A percentile compares a stretch with the other conserved stretches of the same genome.
phyloP scores from a whole-genome alignment of 2,888 invertebrate genomes.

The Cephus pulcher region DNA sequence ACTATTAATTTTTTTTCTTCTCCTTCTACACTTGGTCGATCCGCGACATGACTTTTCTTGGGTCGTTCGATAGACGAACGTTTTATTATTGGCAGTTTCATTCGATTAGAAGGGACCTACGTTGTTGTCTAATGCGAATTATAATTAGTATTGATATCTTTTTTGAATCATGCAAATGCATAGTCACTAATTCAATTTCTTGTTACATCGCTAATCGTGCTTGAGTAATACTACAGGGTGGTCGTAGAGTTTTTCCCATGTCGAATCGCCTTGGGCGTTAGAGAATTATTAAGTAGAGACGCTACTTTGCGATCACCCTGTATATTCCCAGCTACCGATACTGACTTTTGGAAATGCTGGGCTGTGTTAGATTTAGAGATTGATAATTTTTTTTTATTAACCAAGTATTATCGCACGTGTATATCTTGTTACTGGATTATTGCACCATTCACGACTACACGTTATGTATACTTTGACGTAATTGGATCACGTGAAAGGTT shows the following conservation, averaged over 20 bases:
- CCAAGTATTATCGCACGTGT: neutral
- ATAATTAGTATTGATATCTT: neutral
- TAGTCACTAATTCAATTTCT: no score
- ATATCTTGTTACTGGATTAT: neutral
- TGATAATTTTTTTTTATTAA: neutral
- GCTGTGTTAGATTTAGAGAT: neutral
- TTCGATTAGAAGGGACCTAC: neutral
- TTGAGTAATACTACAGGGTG: no score
- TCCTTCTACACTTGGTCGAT: neutral
- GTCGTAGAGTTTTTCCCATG: no score
- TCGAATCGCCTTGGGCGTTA: no score
- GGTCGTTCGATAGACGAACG: neutral
- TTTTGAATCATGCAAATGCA: neutral
- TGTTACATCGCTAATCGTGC: no score
- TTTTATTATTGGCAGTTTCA: neutral
- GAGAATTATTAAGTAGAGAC: no score
- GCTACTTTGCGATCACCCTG: no score
- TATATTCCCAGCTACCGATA: neutral
- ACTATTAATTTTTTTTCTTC: slow-evolving; percentile 15
- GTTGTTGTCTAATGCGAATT: neutral
- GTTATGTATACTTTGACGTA: neutral
- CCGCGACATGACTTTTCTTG: neutral
- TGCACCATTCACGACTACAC: neutral
- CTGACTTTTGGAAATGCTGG: neutral
- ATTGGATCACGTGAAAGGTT: neutral